Base-by-base conservation (phyloP, 2,113 vertebrate species). In the Chascanopsetta lugubris region DNA sequence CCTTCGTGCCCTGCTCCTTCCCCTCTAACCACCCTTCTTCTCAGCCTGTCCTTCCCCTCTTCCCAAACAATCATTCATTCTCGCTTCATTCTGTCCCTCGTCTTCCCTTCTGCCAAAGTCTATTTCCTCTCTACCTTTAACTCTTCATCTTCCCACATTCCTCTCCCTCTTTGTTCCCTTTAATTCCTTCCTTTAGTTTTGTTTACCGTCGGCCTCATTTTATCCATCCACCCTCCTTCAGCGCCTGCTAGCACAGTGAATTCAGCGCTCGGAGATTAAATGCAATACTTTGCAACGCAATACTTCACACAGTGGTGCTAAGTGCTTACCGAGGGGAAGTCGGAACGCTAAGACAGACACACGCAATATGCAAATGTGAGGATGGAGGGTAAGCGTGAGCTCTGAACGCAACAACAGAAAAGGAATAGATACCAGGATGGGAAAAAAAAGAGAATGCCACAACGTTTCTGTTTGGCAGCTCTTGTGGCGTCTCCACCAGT, bases 61-160 rank as follows among this genome's bases (percentile, higher is more conserved):
- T 77, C 49, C 73, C 34, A 40, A 75, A 74, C 59, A 56, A 67
- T 72, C 53, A 50, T 61, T 80, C 79, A 61, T 69, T 43, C 66
- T 49, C 21, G 50, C 62, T 79, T 65, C 66, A 45, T 22, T 29
- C 47, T 63, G 62, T 58, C 63, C 46, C 56, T 45, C 51, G 32
- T 45, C 51, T 43, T 48, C 42, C 45, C 58, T 20, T 29, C 46
- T 69, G 55, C 62, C 75, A 75, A 59, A 71, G 47, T 57, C 32
- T 48, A 79, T 54, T 67, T 66, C 43, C 34, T 6, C 11, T 25
- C 26, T 2, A 45, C 15, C 11, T 18, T 54, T 18, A 47, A 15
- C 20, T 12, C 30, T 42, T 21, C 47, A 22, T 48, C 4, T 20
- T 5, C 36, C 45, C 18, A 21, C 7, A 20, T 63, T 40, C 17